Percentiles rank a stretch among this genome's conserved stretches.
These are phyloP conservation scores for Cryptus armator DNA, from an alignment of 2,888 invertebrate species.

Conservation along the genomic window DNA sequence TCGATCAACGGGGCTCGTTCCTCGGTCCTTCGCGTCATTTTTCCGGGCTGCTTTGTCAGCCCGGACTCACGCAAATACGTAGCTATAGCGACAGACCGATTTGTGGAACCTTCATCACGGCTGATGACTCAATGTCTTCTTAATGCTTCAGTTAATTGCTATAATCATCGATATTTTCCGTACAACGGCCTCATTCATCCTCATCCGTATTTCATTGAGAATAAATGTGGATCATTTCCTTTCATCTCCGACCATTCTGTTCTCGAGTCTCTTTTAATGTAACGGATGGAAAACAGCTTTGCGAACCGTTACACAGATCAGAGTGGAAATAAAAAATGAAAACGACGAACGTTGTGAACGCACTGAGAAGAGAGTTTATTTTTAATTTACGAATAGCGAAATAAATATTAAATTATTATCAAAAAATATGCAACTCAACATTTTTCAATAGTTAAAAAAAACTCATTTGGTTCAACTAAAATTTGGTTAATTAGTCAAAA, in stretches of 20 bases:
- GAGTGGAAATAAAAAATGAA: neutral
- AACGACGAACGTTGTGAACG: neutral
- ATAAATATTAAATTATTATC: too few relatives aligned
- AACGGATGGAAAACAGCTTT: constrained; percentile 17
- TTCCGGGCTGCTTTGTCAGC: constrained; percentile 54
- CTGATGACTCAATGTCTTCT: constrained; percentile 62
- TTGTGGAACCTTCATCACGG: constrained; percentile 53
- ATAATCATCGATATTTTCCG: constrained; percentile 52
- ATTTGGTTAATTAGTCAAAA: neutral
- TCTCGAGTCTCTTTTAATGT: neutral
- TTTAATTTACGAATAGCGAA: too few relatives aligned
- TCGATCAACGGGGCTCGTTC: constrained; percentile 76
- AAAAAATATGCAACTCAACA: too few relatives aligned
- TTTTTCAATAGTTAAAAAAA: too few relatives aligned
- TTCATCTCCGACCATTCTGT: neutral
- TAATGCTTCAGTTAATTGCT: constrained; percentile 29
- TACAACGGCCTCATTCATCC: constrained; percentile 53
- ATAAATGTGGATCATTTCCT: constrained; percentile 60
- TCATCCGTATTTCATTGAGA: neutral
- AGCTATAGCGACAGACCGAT: neutral
- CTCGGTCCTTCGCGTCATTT: constrained; percentile 37
- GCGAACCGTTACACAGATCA: constrained; percentile 33
- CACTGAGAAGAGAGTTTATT: neutral
- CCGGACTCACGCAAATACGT: constrained; percentile 3
- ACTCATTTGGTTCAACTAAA: too few relatives aligned